These are phyloP conservation scores for Drosophila yakuba DNA, from an alignment of 1,140 invertebrate genomes.

Conservation along the genomic window DNA sequence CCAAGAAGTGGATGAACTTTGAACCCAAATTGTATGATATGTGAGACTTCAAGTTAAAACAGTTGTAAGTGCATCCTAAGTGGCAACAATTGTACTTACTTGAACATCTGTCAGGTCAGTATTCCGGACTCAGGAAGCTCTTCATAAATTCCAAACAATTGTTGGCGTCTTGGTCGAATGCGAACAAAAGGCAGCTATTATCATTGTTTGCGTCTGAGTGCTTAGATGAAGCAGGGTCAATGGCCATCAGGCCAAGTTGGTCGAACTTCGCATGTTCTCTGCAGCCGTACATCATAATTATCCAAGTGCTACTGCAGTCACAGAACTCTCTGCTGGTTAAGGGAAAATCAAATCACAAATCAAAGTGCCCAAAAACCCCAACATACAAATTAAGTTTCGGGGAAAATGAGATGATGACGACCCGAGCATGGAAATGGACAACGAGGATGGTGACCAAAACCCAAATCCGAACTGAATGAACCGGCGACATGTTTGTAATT, in stretches of 20 bases:
- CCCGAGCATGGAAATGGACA: constrained; percentile 13
- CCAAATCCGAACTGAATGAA: constrained; percentile 4
- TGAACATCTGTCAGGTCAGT: constrained; percentile 43
- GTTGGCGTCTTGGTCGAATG: constrained; percentile 47
- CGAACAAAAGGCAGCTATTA: constrained; percentile 60
- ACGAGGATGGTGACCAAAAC: constrained; percentile 1
- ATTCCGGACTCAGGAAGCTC: constrained; percentile 61
- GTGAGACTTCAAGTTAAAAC: constrained; percentile 31
- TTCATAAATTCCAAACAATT: constrained; percentile 78
- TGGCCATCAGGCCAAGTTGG: constrained; percentile 39
- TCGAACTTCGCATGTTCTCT: neutral
- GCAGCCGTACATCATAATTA: constrained; percentile 56
- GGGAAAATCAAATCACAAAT: constrained; percentile 61
- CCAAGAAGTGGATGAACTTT: constrained; percentile 53
- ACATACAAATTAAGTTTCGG: constrained; percentile 26
- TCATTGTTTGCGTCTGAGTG: constrained; percentile 37
- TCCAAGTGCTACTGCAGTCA: constrained; percentile 23
- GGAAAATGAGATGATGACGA: constrained; percentile 22
- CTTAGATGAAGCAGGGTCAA: constrained; percentile 41
- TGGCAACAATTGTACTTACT: constrained; percentile 43
- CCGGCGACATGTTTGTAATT: constrained; percentile 77
- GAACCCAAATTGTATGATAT: constrained; percentile 35
- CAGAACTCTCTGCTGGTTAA: constrained; percentile 19
- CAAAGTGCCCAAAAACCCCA: constrained; percentile 11
- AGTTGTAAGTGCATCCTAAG: constrained; percentile 58